phyloP scores from a whole-genome alignment of 2,113 vertebrate species.

The Ptilorrhoa leucosticta region DNA sequence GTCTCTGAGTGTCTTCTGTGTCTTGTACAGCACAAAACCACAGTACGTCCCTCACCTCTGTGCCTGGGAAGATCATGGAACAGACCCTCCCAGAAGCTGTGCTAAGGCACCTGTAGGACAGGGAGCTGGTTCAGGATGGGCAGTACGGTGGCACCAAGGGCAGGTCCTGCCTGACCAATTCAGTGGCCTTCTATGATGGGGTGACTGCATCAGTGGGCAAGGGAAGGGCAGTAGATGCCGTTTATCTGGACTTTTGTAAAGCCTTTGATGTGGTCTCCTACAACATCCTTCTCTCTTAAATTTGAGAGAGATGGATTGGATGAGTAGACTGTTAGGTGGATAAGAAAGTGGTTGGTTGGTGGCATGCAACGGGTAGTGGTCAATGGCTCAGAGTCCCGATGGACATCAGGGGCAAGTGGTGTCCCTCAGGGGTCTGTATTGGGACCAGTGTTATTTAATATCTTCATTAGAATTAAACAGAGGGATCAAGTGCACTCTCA shows the following conservation, averaged over 20 bases:
- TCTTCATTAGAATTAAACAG: not conserved
- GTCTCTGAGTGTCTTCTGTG: not conserved
- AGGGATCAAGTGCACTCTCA: not conserved
- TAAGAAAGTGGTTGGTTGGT: not conserved
- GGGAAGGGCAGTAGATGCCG: not conserved
- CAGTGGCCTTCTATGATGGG: not conserved
- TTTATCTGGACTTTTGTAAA: not conserved
- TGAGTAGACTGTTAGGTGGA: not conserved
- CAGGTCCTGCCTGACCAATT: not conserved
- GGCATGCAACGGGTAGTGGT: not conserved
- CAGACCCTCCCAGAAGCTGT: not conserved
- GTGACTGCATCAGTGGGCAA: no score
- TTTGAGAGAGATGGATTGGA: not conserved
- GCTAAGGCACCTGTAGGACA: not conserved
- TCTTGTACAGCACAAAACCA: not conserved
- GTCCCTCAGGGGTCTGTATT: no score
- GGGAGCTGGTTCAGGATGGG: fast-evolving
- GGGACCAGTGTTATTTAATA: not conserved
- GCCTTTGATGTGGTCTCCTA: not conserved
- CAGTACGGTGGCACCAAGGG: not conserved
- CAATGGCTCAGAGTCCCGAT: not conserved
- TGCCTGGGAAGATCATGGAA: not conserved
- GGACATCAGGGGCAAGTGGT: not conserved
- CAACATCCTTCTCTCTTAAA: not conserved
- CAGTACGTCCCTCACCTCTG: not conserved